Evolutionary conservation across 92 coral and sea anemone genomes (phyloP).

Genomic region (Phenganax subtilis): DNA sequence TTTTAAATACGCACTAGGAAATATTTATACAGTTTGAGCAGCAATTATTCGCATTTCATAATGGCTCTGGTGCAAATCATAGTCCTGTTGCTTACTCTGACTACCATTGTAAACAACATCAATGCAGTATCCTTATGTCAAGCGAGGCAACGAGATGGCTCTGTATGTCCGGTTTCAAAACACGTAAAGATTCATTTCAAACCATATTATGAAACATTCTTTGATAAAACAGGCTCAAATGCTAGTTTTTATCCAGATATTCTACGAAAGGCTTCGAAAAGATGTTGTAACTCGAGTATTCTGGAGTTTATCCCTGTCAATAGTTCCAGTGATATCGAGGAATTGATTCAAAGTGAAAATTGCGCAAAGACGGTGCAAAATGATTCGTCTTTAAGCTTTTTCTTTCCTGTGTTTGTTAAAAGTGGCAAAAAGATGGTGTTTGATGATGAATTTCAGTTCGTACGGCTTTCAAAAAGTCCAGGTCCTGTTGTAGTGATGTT

Average conservation of each 20-base stretch:
- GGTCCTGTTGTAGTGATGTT: slow-evolving; percentile 32
- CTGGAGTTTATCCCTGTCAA: background rate
- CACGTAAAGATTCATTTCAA: slow-evolving; percentile 21
- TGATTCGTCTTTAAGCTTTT: slow-evolving; percentile 22
- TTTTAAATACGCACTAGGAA: background rate
- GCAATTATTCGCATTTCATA: slow-evolving; percentile 13
- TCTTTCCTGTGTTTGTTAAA: slow-evolving; percentile 32
- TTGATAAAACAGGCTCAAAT: slow-evolving; percentile 16
- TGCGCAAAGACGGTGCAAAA: slow-evolving; percentile 13
- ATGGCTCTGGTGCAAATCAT: slow-evolving; percentile 21
- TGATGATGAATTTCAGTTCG: slow-evolving; percentile 30
- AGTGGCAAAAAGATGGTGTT: slow-evolving; percentile 24
- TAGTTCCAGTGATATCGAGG: slow-evolving; percentile 31
- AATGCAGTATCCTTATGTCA: slow-evolving; percentile 3
- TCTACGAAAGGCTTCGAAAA: slow-evolving; percentile 7
- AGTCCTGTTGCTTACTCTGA: background rate
- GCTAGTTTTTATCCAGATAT: slow-evolving; percentile 17
- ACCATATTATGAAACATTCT: slow-evolving; percentile 31
- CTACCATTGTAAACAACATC: background rate
- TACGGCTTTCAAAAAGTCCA: slow-evolving; percentile 17
- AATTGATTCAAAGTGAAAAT: slow-evolving; percentile 17
- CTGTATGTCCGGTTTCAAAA: slow-evolving; percentile 19
- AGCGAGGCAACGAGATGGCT: slow-evolving; percentile 15
- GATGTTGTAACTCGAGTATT: slow-evolving; percentile 18
- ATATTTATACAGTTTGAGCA: background rate